These are phyloP conservation scores for Atractosteus spatula DNA, from an alignment of 2,113 vertebrate genomes.

Conservation along the genomic window DNA sequence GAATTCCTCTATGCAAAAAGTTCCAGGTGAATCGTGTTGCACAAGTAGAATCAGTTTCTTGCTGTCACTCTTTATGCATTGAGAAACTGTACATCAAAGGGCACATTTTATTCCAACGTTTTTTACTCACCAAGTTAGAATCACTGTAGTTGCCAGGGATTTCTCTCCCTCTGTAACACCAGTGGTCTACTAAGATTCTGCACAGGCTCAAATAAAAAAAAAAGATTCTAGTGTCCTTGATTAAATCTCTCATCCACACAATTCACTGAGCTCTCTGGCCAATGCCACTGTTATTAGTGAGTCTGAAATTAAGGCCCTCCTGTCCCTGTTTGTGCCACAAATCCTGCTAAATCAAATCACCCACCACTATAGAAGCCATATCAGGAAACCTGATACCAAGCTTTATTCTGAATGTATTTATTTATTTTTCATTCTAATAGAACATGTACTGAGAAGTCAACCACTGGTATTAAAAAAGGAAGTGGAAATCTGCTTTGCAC, in stretches of 20 bases:
- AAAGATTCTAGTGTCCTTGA: constrained; percentile 29
- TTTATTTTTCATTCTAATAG: constrained; percentile 7
- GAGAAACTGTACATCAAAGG: not conserved
- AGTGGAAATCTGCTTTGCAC: constrained; percentile 30
- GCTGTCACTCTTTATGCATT: too few species aligned
- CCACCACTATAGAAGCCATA: not conserved
- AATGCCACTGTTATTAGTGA: constrained; percentile 11
- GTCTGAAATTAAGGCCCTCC: constrained; percentile 3
- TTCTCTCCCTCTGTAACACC: constrained; percentile 24
- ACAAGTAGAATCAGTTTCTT: not conserved
- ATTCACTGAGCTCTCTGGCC: constrained; percentile 6
- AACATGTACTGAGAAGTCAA: not conserved
- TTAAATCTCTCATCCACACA: constrained; percentile 31
- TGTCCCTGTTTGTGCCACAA: not conserved
- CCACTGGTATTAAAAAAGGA: constrained; percentile 27
- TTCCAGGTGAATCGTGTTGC: too few species aligned
- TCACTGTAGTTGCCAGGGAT: constrained; percentile 22
- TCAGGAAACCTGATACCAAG: constrained; percentile 2
- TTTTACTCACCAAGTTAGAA: constrained; percentile 19
- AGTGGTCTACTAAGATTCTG: constrained; percentile 33
- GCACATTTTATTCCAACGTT: not conserved
- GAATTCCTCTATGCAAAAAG: too few species aligned
- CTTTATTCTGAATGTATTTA: not conserved
- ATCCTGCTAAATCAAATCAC: constrained; percentile 9
- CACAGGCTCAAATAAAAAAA: constrained; percentile 14